Conservation (phyloP, 2,888 invertebrate species). For the Ormyrus nitidulus region DNA sequence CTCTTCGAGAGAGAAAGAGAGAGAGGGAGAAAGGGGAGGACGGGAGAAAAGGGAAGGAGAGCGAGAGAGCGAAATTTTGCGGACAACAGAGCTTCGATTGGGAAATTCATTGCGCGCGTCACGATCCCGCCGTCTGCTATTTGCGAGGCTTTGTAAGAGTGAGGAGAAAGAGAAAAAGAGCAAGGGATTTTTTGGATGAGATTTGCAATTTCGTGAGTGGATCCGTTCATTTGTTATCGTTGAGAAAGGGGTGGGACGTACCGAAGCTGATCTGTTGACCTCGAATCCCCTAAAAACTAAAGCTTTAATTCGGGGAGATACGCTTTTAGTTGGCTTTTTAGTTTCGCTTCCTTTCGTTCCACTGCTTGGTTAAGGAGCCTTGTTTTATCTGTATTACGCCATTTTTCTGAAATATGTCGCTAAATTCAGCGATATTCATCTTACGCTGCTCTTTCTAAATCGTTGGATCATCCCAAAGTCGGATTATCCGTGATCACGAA, state of each 20-base stretch:
- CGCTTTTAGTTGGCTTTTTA: too few species aligned
- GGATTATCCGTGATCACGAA: conserved; percentile 21
- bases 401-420: neutral
- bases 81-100: conserved; percentile 13
- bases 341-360: neutral
- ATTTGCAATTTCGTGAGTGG: neutral
- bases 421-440: conserved; percentile 1
- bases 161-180: neutral
- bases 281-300: too few species aligned
- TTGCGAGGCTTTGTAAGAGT: neutral
- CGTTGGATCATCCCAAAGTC: conserved; percentile 36
- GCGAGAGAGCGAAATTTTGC: conserved; percentile 13
- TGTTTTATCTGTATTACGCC: too few species aligned
- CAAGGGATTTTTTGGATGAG: neutral
- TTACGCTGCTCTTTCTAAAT: conserved; percentile 1
- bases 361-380: too few species aligned
- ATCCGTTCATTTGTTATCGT: neutral
- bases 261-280: too few species aligned
- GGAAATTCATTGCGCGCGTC: conserved; percentile 32
- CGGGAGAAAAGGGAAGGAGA: neutral
- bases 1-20: neutral
- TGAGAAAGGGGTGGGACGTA: too few species aligned
- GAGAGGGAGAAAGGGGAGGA: neutral
- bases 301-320: too few species aligned
- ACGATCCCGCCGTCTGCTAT: neutral